Conservation (phyloP, 1,140 invertebrate species). For the Calliphora vicina region DNA sequence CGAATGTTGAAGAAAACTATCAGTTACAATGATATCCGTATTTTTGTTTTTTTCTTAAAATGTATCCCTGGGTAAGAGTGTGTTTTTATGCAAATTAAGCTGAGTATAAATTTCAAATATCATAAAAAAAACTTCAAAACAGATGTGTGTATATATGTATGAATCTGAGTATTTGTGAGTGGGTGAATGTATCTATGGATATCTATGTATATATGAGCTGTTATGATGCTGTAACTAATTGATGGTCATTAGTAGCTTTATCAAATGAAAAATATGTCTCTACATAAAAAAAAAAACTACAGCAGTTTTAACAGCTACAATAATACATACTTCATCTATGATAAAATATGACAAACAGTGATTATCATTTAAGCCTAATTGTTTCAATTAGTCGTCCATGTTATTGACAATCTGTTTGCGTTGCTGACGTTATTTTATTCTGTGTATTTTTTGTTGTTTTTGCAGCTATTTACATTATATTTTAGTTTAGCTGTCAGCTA, state of each 20-base stretch:
- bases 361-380: conserved; percentile 35
- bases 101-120: no score
- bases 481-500: no score
- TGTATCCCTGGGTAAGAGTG: no score
- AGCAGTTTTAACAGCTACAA: background rate
- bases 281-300: no score
- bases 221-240: conserved; percentile 24
- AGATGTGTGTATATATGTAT: no score
- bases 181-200: no score
- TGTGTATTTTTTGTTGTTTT: background rate
- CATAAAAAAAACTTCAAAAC: no score
- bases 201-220: background rate
- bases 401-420: background rate
- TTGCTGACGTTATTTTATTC: background rate
- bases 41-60: no score
- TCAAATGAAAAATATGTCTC: conserved; percentile 26
- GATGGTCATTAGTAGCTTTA: conserved; percentile 33
- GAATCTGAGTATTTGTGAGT: no score
- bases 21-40: no score
- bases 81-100: no score
- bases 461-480: background rate
- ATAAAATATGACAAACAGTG: conserved; percentile 27
- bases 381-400: conserved; percentile 22
- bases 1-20: no score
- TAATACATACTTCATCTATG: background rate